A percentile compares a stretch with the other conserved stretches of the same genome.
Conservation (phyloP, 2,888 invertebrate genomes). For the Parthenolecanium corni region DNA sequence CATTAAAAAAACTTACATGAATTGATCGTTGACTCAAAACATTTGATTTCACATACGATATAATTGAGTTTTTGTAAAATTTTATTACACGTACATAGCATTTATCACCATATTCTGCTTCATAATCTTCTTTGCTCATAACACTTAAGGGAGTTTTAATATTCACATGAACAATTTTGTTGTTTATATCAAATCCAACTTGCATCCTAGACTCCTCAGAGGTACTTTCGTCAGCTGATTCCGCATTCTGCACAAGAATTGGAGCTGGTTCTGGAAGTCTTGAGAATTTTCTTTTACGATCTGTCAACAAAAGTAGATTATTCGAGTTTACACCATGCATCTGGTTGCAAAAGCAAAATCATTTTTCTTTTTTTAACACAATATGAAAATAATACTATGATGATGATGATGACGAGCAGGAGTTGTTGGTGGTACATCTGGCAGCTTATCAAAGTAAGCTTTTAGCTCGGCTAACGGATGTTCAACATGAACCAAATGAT, state of each 20-base stretch:
- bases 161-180: conserved; percentile 54
- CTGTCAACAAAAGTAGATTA: not conserved
- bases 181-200: conserved; percentile 77
- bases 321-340: too few relatives aligned
- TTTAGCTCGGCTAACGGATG: conserved; percentile 51
- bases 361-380: too few relatives aligned
- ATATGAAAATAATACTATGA: not conserved
- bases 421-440: conserved; percentile 6
- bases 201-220: conserved; percentile 75
- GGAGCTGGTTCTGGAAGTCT: conserved; percentile 19
- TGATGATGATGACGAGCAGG: conserved; percentile 11
- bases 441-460: conserved; percentile 8
- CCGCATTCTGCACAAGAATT: conserved; percentile 8
- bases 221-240: conserved; percentile 38
- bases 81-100: conserved; percentile 5
- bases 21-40: too few relatives aligned
- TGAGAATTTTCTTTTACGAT: conserved; percentile 30
- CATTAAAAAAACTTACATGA: too few relatives aligned
- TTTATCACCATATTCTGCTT: conserved; percentile 36
- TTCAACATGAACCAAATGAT: conserved; percentile 73
- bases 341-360: too few relatives aligned
- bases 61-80: too few relatives aligned
- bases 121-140: conserved; percentile 55
- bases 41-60: too few relatives aligned
- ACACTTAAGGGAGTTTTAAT: conserved; percentile 54